phyloP scores from a whole-genome alignment of 2,113 vertebrate genomes.

The Tyrannus savana region DNA sequence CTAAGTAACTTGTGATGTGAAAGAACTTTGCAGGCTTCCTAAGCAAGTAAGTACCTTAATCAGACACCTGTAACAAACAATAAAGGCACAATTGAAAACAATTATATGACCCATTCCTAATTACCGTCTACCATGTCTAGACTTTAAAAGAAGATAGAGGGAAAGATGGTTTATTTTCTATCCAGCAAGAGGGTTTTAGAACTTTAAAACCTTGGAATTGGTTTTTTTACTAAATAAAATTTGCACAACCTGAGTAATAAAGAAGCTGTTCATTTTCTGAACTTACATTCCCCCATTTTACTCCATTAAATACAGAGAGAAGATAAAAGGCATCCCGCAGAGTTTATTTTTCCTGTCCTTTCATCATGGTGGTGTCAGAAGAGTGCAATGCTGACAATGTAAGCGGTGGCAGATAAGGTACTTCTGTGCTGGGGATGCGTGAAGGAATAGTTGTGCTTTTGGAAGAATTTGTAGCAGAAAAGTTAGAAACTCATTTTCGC shows the following conservation, averaged over 20 bases:
- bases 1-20: not conserved
- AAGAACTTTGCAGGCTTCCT: not conserved
- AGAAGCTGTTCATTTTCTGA: not conserved
- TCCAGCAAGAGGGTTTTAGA: not conserved
- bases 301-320: not conserved
- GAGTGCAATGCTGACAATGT: not conserved
- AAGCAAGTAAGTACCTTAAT: not conserved
- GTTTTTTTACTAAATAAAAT: not conserved
- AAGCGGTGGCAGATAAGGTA: not conserved
- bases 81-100: not conserved
- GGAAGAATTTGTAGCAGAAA: too few species aligned
- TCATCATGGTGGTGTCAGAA: rapidly evolving
- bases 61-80: not conserved
- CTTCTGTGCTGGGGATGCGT: not conserved
- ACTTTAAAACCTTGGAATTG: not conserved
- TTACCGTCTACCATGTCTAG: not conserved
- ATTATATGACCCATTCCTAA: not conserved
- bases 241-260: not conserved
- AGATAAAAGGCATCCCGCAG: not conserved
- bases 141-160: not conserved
- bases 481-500: too few species aligned
- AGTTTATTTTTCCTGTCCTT: not conserved
- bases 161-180: not conserved
- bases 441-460: too few species aligned
- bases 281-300: not conserved